Evolutionary conservation across 2,113 vertebrate genomes (phyloP).

Genomic region (Lepidothrix coronata): DNA sequence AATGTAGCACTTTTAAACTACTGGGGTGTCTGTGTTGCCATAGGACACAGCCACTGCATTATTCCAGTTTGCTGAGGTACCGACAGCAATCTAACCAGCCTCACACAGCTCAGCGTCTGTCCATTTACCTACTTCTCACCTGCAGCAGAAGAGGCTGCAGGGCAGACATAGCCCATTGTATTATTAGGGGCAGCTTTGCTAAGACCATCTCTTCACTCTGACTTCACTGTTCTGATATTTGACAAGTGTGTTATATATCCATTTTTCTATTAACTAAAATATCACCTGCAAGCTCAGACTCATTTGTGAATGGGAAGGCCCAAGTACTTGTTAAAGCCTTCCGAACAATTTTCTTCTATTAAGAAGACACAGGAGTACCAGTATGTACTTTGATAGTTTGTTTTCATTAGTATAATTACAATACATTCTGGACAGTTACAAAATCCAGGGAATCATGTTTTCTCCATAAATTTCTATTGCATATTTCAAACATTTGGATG

Average conservation of each 20-base stretch:
- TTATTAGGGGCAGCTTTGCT: not conserved
- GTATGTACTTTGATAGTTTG: not conserved
- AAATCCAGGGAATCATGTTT: not conserved
- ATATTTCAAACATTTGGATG: not conserved
- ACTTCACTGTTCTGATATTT: not conserved
- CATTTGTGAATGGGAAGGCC: not conserved
- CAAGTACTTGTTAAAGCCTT: not conserved
- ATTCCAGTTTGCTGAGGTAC: not conserved
- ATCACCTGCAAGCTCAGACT: not conserved
- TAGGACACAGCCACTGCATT: not conserved
- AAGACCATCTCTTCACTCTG: not conserved
- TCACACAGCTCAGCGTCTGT: not conserved
- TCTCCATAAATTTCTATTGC: not conserved
- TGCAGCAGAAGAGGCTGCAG: not conserved
- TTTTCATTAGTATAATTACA: slow-evolving; percentile 50
- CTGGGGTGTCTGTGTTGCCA: not conserved
- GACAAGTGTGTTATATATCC: not conserved
- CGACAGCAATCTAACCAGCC: not conserved
- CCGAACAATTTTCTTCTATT: slow-evolving; percentile 3
- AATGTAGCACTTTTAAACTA: not conserved
- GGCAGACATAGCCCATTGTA: not conserved
- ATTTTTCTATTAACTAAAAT: not conserved
- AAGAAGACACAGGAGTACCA: slow-evolving; percentile 37
- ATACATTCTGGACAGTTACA: slow-evolving; percentile 53
- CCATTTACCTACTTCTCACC: not conserved